Evolutionary conservation across 2,888 invertebrate genomes (phyloP).

Genomic region (Orchestes rusci): DNA sequence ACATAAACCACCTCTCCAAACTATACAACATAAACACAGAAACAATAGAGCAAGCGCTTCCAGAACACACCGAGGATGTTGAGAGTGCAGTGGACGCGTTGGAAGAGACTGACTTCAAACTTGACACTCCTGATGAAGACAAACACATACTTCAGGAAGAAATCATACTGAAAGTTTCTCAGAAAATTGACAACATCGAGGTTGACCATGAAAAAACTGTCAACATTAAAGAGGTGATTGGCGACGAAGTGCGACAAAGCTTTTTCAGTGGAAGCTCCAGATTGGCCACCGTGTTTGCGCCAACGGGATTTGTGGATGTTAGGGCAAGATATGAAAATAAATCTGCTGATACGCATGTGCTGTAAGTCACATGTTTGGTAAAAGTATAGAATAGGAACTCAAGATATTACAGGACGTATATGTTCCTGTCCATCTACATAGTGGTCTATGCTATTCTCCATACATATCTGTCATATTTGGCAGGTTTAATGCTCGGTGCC

Average conservation of each 20-base stretch:
- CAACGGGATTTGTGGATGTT: constrained; percentile 39
- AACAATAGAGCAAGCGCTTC: constrained; percentile 32
- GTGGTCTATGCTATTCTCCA: constrained; percentile 31
- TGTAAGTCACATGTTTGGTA: constrained; percentile 17
- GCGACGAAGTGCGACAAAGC: constrained; percentile 28
- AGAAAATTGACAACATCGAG: constrained; percentile 33
- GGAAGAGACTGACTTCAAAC: constrained; percentile 33
- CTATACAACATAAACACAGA: constrained; percentile 39
- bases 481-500: constrained; percentile 30
- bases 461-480: constrained; percentile 31
- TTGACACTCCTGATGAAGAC: constrained; percentile 12
- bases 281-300: constrained; percentile 35
- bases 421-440: constrained; percentile 26
- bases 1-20: constrained; percentile 33
- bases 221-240: constrained; percentile 30
- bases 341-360: constrained; percentile 8
- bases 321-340: constrained; percentile 17
- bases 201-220: constrained; percentile 32
- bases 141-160: constrained; percentile 19
- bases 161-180: constrained; percentile 26
- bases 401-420: constrained; percentile 27
- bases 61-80: constrained; percentile 34
- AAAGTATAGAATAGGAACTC: too few relatives aligned
- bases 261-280: constrained; percentile 22
- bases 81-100: constrained; percentile 40